phyloP scores from a whole-genome alignment of 2,888 invertebrate genomes.

The Halictus quadricinctus region DNA sequence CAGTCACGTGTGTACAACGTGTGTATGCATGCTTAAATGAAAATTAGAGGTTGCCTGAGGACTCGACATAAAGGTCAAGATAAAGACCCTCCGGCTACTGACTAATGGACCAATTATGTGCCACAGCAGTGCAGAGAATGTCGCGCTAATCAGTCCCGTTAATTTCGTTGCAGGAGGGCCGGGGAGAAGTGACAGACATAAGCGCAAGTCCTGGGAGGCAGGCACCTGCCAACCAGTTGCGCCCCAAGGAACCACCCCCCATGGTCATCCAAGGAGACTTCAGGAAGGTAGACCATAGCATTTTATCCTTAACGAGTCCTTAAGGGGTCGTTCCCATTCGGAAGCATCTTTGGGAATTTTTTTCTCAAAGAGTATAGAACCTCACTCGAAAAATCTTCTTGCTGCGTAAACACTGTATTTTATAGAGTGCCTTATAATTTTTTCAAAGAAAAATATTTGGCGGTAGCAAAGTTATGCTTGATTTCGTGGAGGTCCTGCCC shows the following conservation, averaged over 20 bases:
- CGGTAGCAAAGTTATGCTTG: no score
- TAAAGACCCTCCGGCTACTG: neutral
- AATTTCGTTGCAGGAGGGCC: constrained; percentile 88
- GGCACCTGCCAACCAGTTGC: constrained; percentile 85
- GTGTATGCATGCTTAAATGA: neutral
- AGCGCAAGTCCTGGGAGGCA: constrained; percentile 94
- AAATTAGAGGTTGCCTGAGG: constrained; percentile 4
- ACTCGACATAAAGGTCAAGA: neutral
- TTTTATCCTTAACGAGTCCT: neutral
- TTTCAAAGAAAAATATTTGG: no score
- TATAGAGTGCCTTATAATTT: no score
- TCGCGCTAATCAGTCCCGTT: constrained; percentile 32
- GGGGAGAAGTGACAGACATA: constrained; percentile 95
- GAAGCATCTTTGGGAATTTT: neutral
- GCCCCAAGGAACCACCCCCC: constrained; percentile 87
- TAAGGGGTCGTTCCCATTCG: neutral
- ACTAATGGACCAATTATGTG: neutral
- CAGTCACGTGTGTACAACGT: neutral
- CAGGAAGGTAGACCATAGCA: constrained; percentile 87
- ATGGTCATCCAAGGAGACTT: constrained; percentile 96
- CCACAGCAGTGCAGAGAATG: neutral
- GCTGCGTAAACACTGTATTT: no score
- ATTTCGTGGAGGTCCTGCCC: no score
- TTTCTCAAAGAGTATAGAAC: neutral
- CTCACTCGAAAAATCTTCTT: neutral